These are phyloP conservation scores for Caenorhabditis japonica DNA, from an alignment of 2,888 invertebrate genomes.

Conservation along the genomic window DNA sequence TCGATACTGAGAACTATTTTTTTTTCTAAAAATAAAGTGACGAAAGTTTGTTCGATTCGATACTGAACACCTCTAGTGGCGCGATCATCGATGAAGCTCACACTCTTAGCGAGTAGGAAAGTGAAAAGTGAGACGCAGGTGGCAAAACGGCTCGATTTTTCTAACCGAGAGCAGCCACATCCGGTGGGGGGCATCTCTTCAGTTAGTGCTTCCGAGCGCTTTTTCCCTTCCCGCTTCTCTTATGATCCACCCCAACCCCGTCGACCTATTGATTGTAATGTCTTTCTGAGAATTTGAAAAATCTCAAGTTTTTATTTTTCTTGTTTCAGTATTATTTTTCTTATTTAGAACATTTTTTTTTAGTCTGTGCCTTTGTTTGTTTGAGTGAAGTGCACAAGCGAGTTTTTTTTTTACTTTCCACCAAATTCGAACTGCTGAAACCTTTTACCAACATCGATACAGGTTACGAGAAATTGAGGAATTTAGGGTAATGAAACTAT, in stretches of 20 bases:
- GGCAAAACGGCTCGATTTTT: constrained; percentile 11
- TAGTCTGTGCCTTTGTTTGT: too few species aligned
- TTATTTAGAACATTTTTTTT: constrained; percentile 7
- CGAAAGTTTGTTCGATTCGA: constrained; percentile 1
- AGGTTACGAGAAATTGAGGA: too few species aligned
- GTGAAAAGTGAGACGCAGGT: neutral
- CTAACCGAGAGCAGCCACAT: constrained; percentile 18
- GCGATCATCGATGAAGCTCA: constrained; percentile 47
- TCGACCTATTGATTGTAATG: constrained; percentile 46
- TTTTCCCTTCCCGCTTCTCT: constrained; percentile 36
- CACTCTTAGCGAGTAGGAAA: constrained; percentile 25
- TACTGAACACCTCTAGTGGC: constrained; percentile 35
- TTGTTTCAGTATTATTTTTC: neutral
- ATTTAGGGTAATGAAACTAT: too few species aligned
- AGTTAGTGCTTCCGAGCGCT: constrained; percentile 41
- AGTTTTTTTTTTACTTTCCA: too few species aligned
- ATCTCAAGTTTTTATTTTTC: neutral
- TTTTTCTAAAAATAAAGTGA: too few species aligned
- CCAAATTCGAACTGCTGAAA: too few species aligned
- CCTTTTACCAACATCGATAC: too few species aligned
- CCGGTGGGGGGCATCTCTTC: constrained; percentile 20
- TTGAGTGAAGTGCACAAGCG: too few species aligned
- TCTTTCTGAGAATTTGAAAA: too few species aligned
- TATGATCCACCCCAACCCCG: constrained; percentile 29
- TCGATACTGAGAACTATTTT: too few species aligned